Base-by-base conservation (phyloP, 2,888 invertebrate species). In the Ornithoptera priamus region DNA sequence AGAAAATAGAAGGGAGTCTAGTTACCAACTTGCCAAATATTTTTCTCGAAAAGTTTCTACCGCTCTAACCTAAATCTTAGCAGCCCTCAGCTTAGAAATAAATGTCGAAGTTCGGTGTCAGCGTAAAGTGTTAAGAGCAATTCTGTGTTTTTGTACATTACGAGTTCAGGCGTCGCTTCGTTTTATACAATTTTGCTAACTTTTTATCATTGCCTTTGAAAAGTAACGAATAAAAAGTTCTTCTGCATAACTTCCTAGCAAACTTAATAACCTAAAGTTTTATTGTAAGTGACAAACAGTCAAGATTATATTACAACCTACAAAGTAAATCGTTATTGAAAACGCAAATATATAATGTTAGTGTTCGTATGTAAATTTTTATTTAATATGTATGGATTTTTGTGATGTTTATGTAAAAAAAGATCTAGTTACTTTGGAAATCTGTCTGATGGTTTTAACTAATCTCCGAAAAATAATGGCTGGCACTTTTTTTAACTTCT, bases 121-220 rank as follows among this genome's bases (percentile, higher is more conserved):
- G 56, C 65, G 65, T 39, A 65, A 65, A 65, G 58, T 59, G 58
- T 57, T 65, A 65, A 65, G 22, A 65, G 65, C 65, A 18, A 42
- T 65, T 65, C 58, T 57, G 65, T 65, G 65, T 65, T 65, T 65
- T 65, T 59, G 65, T 58, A 53, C 10, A 24, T 57, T 57, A 57
- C n/a, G 20, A 20, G 20, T 57, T 57, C 20, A 57, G 57, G 20
- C 57, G 20, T 57, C 8, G 22, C 57, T 57, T 57, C 57, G 57
- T 20, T 57, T 57, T 57, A 20, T 57, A 57, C 20, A 20, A 57
- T 57, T 57, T 18, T 20, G n/a, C 57, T 50, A 50, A 50, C 57
- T 57, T 57, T 39, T 20, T 57, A 12, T 57, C 57, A 57, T 10
- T 57, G 57, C 20, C 6, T n/a, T 57, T 18, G 20, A 57, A 57